Evolutionary conservation across 2,113 vertebrate genomes (phyloP), one percentile per base, ranked within the genome.

Genomic region (Stercorarius parasiticus): DNA sequence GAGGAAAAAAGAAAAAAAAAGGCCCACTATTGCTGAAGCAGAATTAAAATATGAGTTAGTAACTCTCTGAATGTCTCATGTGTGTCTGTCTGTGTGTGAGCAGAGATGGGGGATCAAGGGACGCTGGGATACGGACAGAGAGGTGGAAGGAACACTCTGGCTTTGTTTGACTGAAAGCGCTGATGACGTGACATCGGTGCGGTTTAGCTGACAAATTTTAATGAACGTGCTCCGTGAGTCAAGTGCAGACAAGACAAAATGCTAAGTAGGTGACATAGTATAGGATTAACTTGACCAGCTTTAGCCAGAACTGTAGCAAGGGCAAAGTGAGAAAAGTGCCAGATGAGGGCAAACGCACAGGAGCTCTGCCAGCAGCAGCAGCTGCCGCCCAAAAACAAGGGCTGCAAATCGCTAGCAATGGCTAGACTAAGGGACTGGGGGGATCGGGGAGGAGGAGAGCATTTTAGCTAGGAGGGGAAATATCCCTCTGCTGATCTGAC

Each of bases 291-390:
- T 94, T 95, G 93, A 94, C 96, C 92, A 95, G 93, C 87, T 93
- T 93, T 94, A 97, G 95, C 85, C 90, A 96, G 82, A 95, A 96
- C 78, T 84, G 66, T 72, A 91, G 93, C 87, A 82, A 91, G 95
- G 95, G 82, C 90, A 66, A 97, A 97, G 93, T 73, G 87, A 97
- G 93, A 94, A 85, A 97, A 96, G 85, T 62, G 93, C 96, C 96
- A 96, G 95, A 93, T 94, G 92, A 96, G 96, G 90, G 95, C 93
- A 96, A 96, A 94, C 1, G 3, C 43, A 53, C 34, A 88, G 55
- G 93, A 97, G 92, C 90, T 93, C 82, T 96, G 96, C 96, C 96
- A 96, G 82, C 82, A 96, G 82, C 71, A 10, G 93, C 96, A 94
- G 96, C 96, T 93, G 96, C 93, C 87, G 79, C 91, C 82, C 92